Conservation (phyloP, 2,113 vertebrate species). For the Pteruthius melanotis region DNA sequence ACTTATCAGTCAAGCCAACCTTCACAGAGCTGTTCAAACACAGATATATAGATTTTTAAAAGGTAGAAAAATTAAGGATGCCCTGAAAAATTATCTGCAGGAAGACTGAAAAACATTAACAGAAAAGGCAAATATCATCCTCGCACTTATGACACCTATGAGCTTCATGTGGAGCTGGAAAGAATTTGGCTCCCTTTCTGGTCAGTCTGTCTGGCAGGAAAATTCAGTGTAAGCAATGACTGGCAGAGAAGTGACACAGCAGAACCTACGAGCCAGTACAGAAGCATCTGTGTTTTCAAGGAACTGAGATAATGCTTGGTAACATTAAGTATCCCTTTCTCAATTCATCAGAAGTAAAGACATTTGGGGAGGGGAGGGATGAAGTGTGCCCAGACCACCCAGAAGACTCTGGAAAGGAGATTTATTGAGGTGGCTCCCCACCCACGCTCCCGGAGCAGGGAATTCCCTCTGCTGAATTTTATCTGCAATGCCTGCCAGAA, state of each 20-base stretch:
- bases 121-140: not conserved
- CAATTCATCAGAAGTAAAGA: not conserved
- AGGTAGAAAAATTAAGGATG: not conserved
- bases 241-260: not conserved
- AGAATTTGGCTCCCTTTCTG: not conserved
- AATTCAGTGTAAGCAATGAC: not conserved
- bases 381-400: not conserved
- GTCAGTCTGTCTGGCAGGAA: not conserved
- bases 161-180: not conserved
- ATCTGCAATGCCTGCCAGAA: not conserved
- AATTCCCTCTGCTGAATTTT: not conserved
- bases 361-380: not conserved
- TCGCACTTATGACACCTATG: not conserved
- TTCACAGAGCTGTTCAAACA: not conserved
- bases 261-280: not conserved
- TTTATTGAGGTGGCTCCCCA: not conserved
- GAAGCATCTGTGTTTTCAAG: not conserved
- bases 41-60: not conserved
- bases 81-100: not conserved
- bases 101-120: not conserved
- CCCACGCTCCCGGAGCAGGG: not conserved
- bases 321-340: not conserved
- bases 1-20: not conserved
- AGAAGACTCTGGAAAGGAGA: not conserved
- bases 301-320: not conserved